Evolutionary conservation across 2,888 invertebrate species (phyloP).

Genomic region (Drosophila subquinaria): DNA sequence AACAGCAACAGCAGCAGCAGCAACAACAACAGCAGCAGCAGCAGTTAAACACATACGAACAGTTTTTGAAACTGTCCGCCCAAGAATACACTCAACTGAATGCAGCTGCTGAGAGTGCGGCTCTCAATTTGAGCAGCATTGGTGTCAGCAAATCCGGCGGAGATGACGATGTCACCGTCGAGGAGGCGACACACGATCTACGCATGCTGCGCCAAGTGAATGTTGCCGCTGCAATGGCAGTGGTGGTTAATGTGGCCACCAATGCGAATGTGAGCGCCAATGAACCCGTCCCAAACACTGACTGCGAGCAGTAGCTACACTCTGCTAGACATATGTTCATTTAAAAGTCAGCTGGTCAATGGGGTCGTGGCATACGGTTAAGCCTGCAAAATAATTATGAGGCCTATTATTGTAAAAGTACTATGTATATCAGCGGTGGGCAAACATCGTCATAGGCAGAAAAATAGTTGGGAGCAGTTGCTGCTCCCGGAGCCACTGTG

Average conservation of each 20-base stretch:
- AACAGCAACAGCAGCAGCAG: constrained; percentile 52
- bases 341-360: not conserved
- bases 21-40: constrained; percentile 37
- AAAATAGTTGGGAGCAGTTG: too few relatives aligned
- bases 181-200: constrained; percentile 44
- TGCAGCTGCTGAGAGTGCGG: constrained; percentile 63
- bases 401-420: constrained; percentile 6
- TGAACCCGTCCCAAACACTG: constrained; percentile 41
- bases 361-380: not conserved
- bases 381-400: not conserved
- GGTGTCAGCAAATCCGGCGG: constrained; percentile 33
- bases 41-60: constrained; percentile 77
- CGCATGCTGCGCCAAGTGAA: constrained; percentile 59
- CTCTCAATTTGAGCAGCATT: constrained; percentile 71
- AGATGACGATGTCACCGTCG: constrained; percentile 8
- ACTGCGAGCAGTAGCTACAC: constrained; percentile 43
- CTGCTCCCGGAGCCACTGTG: too few relatives aligned
- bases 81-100: constrained; percentile 67
- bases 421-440: not conserved
- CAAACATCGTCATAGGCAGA: too few relatives aligned
- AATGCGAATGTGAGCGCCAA: constrained; percentile 20
- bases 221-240: constrained; percentile 43
- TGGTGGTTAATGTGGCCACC: constrained; percentile 35
- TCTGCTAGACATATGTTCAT: not conserved
- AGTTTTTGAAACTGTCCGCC: constrained; percentile 79